Conservation (phyloP, 2,797 vertebrate genomes). For the Cossypha polioptera region DNA sequence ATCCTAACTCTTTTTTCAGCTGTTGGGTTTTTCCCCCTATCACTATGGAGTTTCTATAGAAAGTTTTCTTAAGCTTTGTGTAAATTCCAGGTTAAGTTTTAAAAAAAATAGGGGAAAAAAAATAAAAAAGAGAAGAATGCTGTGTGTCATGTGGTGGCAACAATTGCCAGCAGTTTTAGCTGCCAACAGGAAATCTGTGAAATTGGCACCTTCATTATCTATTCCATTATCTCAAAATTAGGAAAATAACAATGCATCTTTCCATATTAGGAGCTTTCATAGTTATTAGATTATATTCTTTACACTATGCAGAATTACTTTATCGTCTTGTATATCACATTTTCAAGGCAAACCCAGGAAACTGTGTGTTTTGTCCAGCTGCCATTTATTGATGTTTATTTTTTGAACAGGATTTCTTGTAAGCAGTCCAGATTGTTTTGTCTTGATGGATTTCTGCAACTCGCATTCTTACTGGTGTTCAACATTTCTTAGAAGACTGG, state of each 20-base stretch:
- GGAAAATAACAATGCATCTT: background rate
- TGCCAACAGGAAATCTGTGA: background rate
- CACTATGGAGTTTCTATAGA: background rate
- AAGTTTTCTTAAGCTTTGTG: background rate
- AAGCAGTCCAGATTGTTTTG: background rate
- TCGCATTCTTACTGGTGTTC: background rate
- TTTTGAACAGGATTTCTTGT: background rate
- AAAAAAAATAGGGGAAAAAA: accelerated
- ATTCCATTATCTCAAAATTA: background rate
- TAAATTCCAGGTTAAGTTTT: background rate
- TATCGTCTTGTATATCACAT: background rate
- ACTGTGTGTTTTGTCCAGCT: background rate
- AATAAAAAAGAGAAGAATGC: no score
- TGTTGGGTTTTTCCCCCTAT: background rate
- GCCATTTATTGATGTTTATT: background rate
- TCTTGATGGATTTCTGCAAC: background rate
- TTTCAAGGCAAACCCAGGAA: background rate
- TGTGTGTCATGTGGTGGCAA: background rate
- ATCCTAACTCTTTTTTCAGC: background rate
- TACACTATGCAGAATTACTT: background rate
- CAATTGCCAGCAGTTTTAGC: background rate
- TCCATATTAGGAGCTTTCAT: background rate
- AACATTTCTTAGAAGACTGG: background rate
- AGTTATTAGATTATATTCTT: background rate
- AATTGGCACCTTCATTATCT: background rate